Evolutionary conservation across 2,113 vertebrate genomes (phyloP), one percentile per base, ranked within the genome.

Genomic region (Etia nguti): DNA sequence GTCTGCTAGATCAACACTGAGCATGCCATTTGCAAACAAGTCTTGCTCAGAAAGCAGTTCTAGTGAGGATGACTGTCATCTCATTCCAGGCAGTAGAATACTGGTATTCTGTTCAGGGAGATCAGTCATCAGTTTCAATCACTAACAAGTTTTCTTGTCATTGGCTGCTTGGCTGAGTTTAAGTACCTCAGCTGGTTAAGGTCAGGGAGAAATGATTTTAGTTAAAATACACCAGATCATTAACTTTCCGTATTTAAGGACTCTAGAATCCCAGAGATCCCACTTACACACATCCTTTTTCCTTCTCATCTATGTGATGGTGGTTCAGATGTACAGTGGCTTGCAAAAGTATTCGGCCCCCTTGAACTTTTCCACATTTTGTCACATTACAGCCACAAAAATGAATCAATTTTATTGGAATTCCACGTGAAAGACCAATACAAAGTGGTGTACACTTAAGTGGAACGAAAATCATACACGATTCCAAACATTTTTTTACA

Each of bases 231-330:
- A 62, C 29, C 29, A 11, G 9, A 62, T 34, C 16, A 62, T 62
- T 36, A 62, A 62, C 59, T 59, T 59, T 60, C 0, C 0, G 2
- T 0, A 31, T 31, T 18, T 59, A 18, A 59, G 26, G 56, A 59
- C 56, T 59, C 8, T 59, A 18, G 56, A 59, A 18, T 60, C 15
- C 4, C 26, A 60, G 57, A 31, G 5, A 60, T 31, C 15, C 57
- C 57, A 60, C 57, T 60, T 10, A 2, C 56, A 31, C 0, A 4
- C 56, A 31, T 59, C 26, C 56, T 31, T 59, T 59, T 59, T 59
- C 13, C 24, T 59, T 59, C 56, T 59, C 29, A 24, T 29, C 13
- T 29, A 16, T 29, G 56, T 29, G 56, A 59, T 1, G 13, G 56
- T 59, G 56, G 55, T 57, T 57, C 2, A 57, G 12, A 15, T 56